phyloP scores from a whole-genome alignment of 23 tunicate genomes.

The Phallusia fumigata region DNA sequence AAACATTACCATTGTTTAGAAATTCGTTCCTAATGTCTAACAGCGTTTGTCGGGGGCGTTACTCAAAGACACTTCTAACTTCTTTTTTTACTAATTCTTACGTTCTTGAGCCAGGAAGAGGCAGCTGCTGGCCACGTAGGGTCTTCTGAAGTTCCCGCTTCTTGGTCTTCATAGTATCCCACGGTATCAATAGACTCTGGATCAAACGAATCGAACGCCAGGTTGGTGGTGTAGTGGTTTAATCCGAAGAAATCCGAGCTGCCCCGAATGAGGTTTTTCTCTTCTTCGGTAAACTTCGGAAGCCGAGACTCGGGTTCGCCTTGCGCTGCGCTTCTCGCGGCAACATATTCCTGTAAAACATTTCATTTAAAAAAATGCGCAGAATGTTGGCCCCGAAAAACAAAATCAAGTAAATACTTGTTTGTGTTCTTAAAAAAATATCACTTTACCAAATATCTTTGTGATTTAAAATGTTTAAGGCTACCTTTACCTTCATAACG shows the following conservation, averaged over 20 bases:
- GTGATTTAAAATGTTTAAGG: no score
- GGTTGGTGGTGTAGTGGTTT: slow-evolving; percentile 81
- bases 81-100: neutral
- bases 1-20: no score
- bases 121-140: slow-evolving; percentile 81
- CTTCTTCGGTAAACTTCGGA: slow-evolving; percentile 66
- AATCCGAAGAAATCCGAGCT: slow-evolving; percentile 89
- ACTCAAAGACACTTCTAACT: neutral
- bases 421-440: no score
- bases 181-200: slow-evolving; percentile 20
- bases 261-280: slow-evolving; percentile 39
- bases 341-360: slow-evolving; percentile 51
- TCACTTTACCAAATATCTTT: no score
- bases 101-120: slow-evolving; percentile 79
- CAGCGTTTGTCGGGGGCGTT: neutral
- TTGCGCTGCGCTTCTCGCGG: slow-evolving; percentile 51
- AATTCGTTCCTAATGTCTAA: no score
- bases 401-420: no score
- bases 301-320: slow-evolving; percentile 60
- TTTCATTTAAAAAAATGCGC: neutral
- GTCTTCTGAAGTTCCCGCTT: slow-evolving; percentile 51
- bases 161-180: slow-evolving; percentile 61
- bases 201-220: slow-evolving; percentile 41
- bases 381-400: no score
- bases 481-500: slow-evolving; percentile 86